phyloP scores from a whole-genome alignment of 2,888 invertebrate genomes.

The Keiferia lycopersicella region DNA sequence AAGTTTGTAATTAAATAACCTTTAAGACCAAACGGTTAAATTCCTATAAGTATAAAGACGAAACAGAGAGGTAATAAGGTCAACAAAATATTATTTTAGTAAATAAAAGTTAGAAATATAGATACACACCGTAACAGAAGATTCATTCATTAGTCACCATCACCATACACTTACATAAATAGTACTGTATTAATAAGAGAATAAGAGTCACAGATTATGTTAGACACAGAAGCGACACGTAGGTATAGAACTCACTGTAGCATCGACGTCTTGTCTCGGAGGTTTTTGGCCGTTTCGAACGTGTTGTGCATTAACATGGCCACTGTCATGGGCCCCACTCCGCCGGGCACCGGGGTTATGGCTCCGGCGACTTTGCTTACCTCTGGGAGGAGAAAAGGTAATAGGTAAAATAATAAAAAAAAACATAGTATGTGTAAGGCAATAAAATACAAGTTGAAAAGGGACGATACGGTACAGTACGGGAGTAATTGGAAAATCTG shows the following conservation, averaged over 20 bases:
- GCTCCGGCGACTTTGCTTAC: constrained; percentile 90
- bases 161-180: constrained; percentile 4
- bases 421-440: no score
- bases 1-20: no score
- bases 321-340: constrained; percentile 97
- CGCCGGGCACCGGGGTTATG: constrained; percentile 95
- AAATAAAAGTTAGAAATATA: background rate
- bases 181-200: background rate
- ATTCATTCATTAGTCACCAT: constrained; percentile 13
- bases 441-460: no score
- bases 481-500: no score
- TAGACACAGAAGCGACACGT: constrained; percentile 22
- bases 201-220: background rate
- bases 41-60: background rate
- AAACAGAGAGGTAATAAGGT: constrained; percentile 5
- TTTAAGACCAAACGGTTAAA: no score
- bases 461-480: no score
- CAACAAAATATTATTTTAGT: background rate
- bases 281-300: constrained; percentile 85
- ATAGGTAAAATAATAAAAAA: background rate
- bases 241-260: constrained; percentile 41
- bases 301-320: constrained; percentile 97
- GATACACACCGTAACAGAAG: background rate
- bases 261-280: constrained; percentile 43
- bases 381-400: constrained; percentile 65